Evolutionary conservation across 2,888 invertebrate genomes (phyloP).

Genomic region (Chloroclysta siterata): DNA sequence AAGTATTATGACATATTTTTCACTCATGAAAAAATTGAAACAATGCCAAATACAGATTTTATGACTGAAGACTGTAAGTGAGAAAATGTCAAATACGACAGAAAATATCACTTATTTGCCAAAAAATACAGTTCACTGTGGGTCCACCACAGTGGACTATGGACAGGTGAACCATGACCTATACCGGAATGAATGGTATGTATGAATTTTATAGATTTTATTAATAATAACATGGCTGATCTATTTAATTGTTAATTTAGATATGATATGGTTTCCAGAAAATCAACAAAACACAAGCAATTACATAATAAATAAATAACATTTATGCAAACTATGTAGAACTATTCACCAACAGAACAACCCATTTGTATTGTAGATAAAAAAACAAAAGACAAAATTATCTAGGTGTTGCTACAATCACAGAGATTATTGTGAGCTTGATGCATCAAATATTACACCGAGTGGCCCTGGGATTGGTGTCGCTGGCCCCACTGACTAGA

Average conservation of each 20-base stretch:
- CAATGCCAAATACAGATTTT: no score
- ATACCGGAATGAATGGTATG: no score
- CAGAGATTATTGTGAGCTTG: slow-evolving; percentile 84
- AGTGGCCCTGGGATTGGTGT: slow-evolving; percentile 83
- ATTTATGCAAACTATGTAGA: slow-evolving; percentile 73
- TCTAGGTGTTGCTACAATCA: slow-evolving; percentile 84
- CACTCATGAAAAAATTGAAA: no score
- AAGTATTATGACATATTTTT: no score
- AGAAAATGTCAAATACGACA: no score
- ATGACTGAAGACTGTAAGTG: no score
- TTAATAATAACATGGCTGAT: slow-evolving; percentile 48
- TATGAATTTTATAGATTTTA: slow-evolving; percentile 2
- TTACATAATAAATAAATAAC: slow-evolving; percentile 82
- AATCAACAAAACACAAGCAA: slow-evolving; percentile 81
- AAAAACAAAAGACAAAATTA: slow-evolving; percentile 75
- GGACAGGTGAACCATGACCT: no score
- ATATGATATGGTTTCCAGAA: slow-evolving; percentile 63
- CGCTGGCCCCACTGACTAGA: slow-evolving; percentile 84
- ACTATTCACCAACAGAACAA: slow-evolving; percentile 76
- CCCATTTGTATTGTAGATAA: slow-evolving; percentile 73
- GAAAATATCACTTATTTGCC: no score
- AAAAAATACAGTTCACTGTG: no score
- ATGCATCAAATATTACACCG: slow-evolving; percentile 78
- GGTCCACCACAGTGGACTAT: no score
- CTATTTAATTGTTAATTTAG: slow-evolving; percentile 58